Conservation (phyloP, 2,113 vertebrate genomes). For the Oreochromis spilurus region DNA sequence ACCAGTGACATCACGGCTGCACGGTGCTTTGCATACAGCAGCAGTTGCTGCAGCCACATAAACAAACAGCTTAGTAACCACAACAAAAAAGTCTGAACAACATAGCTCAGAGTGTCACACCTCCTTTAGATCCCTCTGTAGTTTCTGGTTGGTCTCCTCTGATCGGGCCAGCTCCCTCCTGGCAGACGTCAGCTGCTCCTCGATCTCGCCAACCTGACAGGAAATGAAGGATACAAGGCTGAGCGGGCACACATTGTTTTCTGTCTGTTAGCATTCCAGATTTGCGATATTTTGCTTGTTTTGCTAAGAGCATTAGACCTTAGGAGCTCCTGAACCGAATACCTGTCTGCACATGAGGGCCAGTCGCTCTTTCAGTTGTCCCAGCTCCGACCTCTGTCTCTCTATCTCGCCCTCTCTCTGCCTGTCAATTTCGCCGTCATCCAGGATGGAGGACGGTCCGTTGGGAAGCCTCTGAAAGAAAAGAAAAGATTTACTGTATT, state of each 20-base stretch:
- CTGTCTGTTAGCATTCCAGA: background rate
- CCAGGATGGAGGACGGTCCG: conserved; percentile 75
- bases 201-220: conserved; percentile 83
- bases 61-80: conserved; percentile 27
- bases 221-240: background rate
- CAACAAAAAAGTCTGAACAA: conserved; percentile 15
- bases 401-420: conserved; percentile 82
- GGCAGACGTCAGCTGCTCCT: conserved; percentile 86
- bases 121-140: conserved; percentile 89
- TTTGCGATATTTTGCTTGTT: background rate
- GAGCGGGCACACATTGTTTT: background rate
- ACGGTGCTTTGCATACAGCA: background rate
- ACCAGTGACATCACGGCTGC: background rate
- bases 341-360: conserved; percentile 87
- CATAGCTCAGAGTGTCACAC: conserved; percentile 53
- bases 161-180: conserved; percentile 85
- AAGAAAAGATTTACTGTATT: background rate
- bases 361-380: conserved; percentile 85
- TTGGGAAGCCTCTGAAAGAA: conserved; percentile 79
- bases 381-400: conserved; percentile 82
- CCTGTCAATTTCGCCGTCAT: conserved; percentile 64
- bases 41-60: conserved; percentile 20
- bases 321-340: background rate
- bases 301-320: background rate
- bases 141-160: conserved; percentile 85